Base-by-base conservation (phyloP, 2,113 vertebrate genomes). In the Pelodiscus sinensis region DNA sequence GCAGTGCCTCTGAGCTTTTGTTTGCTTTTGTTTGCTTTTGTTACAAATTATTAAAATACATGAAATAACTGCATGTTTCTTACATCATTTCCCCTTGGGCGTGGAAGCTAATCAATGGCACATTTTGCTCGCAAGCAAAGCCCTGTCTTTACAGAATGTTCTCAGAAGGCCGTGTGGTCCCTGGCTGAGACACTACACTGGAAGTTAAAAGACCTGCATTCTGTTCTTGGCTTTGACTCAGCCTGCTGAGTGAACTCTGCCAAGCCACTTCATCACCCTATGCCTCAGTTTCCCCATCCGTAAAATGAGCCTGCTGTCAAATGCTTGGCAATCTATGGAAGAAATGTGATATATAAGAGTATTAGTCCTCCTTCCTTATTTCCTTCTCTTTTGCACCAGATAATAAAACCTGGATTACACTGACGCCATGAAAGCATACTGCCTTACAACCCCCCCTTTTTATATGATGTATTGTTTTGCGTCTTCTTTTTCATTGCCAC, bases 401-500 rank as follows among this genome's bases (percentile, higher is more conserved):
- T n/a, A 18, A 60, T 6, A 54, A 50, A 68, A 5, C 35, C 22
- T 79, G 31, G 82, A 81, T 81, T 79, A 93, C 54, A 84, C 11
- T 60, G 58, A 51, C 4, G 18, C 29, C 6, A 9, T 83, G 44
- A 83, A 65, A 62, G 19, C 5, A 44, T 5, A 25, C 38, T 79
- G 18, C 16, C 1, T n/a, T 80, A 73, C 78, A 91, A 38, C 11
- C 2, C 16, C 0, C 7, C 52, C 86, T 22, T 50, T 95, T 24
- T 15, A 50, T 51, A 38, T 51, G 60, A 82, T 14, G 54, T 29
- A 56, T 82, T 38, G 6, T 86, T 75, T 90, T 62, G 77, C 80
- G 16, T 68, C 38, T 96, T 89, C 15, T 77, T 90, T 90, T 89
- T 89, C 62, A 51, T 94, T 91, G 57, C 15, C 19, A 21, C 65